Conservation (phyloP, 2,888 invertebrate genomes). For the Agrochola lychnidis region DNA sequence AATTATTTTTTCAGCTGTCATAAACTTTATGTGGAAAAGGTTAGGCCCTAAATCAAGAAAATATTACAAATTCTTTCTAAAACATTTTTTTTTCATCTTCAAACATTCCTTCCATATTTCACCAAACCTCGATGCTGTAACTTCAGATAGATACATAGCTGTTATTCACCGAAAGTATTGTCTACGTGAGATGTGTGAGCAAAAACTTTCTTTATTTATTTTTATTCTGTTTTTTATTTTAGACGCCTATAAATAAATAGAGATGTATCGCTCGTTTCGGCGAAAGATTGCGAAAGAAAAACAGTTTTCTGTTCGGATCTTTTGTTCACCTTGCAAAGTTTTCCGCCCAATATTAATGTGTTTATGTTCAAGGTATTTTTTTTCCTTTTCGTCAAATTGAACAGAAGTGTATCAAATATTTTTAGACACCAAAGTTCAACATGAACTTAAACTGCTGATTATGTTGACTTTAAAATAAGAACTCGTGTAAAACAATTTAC, state of each 20-base stretch:
- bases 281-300: conserved; percentile 42
- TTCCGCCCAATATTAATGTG: conserved; percentile 11
- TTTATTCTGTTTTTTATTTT: conserved; percentile 51
- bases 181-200: conserved; percentile 56
- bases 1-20: neutral
- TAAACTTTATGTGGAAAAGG: neutral
- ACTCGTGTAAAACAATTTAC: neutral
- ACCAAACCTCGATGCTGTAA: conserved; percentile 30
- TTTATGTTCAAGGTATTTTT: conserved; percentile 11
- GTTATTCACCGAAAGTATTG: conserved; percentile 48
- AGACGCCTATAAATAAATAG: conserved; percentile 55
- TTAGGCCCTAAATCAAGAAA: neutral
- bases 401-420: conserved; percentile 17
- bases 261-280: conserved; percentile 49
- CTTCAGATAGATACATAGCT: conserved; percentile 27
- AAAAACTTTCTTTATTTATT: conserved; percentile 57
- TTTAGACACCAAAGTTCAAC: neutral
- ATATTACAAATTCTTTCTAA: neutral
- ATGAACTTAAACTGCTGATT: neutral
- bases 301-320: conserved; percentile 32
- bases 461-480: neutral
- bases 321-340: conserved; percentile 44
- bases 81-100: neutral
- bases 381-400: neutral
- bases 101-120: conserved; percentile 14